A percentile compares a stretch with the other conserved stretches of the same genome.
Conservation (phyloP, 1,140 invertebrate species). For the Drosophila rufa region DNA sequence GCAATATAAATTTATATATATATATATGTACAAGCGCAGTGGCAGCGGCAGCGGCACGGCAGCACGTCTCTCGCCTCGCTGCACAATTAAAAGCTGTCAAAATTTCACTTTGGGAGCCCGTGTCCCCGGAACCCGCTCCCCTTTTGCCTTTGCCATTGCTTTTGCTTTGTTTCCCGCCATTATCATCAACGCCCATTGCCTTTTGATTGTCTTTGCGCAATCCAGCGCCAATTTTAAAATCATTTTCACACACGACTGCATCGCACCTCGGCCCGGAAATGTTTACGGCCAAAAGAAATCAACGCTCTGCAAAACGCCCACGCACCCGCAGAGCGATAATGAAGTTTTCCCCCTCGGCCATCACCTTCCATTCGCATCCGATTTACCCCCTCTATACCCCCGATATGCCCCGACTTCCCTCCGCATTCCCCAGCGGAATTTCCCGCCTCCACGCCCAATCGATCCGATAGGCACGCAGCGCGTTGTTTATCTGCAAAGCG, state of each 20-base stretch:
- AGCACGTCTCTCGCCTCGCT: conserved; percentile 57
- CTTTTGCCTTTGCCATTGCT: neutral
- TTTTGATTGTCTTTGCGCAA: conserved; percentile 77
- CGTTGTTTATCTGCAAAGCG: conserved; percentile 45
- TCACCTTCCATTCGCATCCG: neutral
- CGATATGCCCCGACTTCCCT: neutral
- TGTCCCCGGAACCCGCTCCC: conserved; percentile 5
- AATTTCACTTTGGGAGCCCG: conserved; percentile 55
- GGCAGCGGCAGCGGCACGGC: neutral
- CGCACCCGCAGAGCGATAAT: conserved; percentile 19
- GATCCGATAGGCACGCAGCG: conserved; percentile 50
- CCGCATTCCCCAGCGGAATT: conserved; percentile 22
- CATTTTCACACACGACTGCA: conserved; percentile 83
- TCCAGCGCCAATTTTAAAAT: conserved; percentile 77
- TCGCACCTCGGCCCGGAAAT: conserved; percentile 69
- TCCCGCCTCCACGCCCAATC: conserved; percentile 28
- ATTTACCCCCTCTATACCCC: conserved; percentile 6
- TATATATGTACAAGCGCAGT: neutral
- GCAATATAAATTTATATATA: conserved; percentile 30
- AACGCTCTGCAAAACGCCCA: conserved; percentile 30
- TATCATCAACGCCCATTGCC: conserved; percentile 65
- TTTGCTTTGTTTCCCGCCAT: conserved; percentile 67
- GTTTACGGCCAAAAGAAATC: conserved; percentile 67
- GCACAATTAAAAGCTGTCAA: conserved; percentile 82
- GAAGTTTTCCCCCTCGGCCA: conserved; percentile 14